Evolutionary conservation across 2,797 vertebrate species (phyloP), one percentile per base, ranked within the genome.

Genomic region (Platyrinchus mystaceus): DNA sequence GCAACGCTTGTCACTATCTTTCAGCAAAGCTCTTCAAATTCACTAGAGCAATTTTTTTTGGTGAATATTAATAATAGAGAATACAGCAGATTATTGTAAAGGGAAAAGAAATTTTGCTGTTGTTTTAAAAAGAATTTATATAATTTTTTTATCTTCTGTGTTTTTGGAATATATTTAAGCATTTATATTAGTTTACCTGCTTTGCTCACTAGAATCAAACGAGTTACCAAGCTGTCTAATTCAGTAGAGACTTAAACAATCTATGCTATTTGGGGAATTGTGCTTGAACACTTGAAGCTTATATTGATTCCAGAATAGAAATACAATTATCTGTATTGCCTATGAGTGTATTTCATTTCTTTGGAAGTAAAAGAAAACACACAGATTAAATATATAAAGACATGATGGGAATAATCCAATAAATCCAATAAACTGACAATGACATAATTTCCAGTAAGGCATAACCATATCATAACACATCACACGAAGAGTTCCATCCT

Each of bases 281-380:
- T 59, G 7, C 18, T 84, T 66, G 58, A 82, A 67, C 10, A 63
- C 78, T 85, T 89, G 75, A 91, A 63, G 11, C 23, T 87, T 81
- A 34, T 68, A 68, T 55, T 76, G 17, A 60, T 78, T 90, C 44
- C 59, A 94, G 46, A 77, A 91, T 17, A 75, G 39, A 94, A 92
- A 95, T 94, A 93, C 30, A 94, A 63, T 94, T 94, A 90, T 64
- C 32, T 70, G 3, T 84, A 90, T 90, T 92, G 28, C 46, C 6
- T 93, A 22, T 56, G 32, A 82, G 28, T 9, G 63, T 84, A 82
- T 81, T 84, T 92, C 1, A 14, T 52, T 81, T 67, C 6, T 85
- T 74, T 58, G 52, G 30, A 91, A 89, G 24, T 47, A 85, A 83
- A 89, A 83, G 10, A 86, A 82, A 89, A 71, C 20, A 84, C 6